Percentiles rank a stretch among this genome's conserved stretches.
These are phyloP conservation scores for Melanotaenia parkinsoni DNA, from an alignment of 2,797 vertebrate genomes.

Conservation along the genomic window DNA sequence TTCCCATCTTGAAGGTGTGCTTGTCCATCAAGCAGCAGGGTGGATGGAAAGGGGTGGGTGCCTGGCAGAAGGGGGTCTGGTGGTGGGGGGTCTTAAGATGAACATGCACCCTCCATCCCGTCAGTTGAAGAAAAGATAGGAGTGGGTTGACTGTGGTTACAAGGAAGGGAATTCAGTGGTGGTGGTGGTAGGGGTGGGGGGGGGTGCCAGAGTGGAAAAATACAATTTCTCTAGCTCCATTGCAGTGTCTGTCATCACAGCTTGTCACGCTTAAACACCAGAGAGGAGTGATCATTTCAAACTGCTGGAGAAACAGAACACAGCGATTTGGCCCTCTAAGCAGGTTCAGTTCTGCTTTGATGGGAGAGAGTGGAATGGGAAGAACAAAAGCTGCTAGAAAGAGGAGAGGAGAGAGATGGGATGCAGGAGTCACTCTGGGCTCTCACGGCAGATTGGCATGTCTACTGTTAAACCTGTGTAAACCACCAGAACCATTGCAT, in stretches of 20 bases:
- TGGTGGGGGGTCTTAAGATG: slow-evolving; percentile 79
- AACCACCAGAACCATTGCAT: slow-evolving; percentile 44
- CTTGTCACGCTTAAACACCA: slow-evolving; percentile 84
- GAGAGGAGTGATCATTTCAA: slow-evolving; percentile 83
- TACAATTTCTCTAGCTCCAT: slow-evolving; percentile 81
- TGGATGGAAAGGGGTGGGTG: slow-evolving; percentile 72
- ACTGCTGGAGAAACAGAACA: slow-evolving; percentile 83
- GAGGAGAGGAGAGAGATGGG: slow-evolving; percentile 53
- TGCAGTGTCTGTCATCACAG: slow-evolving; percentile 86
- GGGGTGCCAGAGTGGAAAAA: slow-evolving; percentile 71
- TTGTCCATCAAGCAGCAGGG: slow-evolving; percentile 83
- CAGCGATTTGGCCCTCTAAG: slow-evolving; percentile 82
- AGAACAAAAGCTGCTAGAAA: slow-evolving; percentile 74
- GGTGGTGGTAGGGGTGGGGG: slow-evolving; percentile 20
- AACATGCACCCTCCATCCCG: slow-evolving; percentile 69
- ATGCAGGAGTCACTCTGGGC: slow-evolving; percentile 52
- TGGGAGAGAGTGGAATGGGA: slow-evolving; percentile 67
- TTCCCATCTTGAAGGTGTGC: slow-evolving; percentile 80
- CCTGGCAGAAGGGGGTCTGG: slow-evolving; percentile 64
- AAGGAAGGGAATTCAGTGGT: slow-evolving; percentile 61
- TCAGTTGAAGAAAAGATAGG: slow-evolving; percentile 72
- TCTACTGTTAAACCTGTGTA: slow-evolving; percentile 61
- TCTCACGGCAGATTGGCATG: slow-evolving; percentile 51
- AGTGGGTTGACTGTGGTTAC: slow-evolving; percentile 67
- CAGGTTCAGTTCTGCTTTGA: slow-evolving; percentile 81